Evolutionary conservation across 2,797 vertebrate genomes (phyloP), one percentile per base, ranked within the genome.

Genomic region (Sebastes elongatus): DNA sequence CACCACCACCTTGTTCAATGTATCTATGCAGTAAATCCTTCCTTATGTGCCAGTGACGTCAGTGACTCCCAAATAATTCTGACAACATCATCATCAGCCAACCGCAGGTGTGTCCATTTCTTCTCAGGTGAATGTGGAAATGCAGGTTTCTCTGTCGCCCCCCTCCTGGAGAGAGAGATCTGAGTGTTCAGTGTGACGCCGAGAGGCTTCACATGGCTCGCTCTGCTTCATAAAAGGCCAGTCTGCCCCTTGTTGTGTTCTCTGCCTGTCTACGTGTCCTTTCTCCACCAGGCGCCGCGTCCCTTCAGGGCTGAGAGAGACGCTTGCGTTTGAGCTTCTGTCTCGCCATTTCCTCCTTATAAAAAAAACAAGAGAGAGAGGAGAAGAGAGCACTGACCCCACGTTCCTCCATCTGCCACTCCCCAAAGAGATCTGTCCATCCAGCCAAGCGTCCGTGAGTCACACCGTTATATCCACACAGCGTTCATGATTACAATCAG

Each of bases 321-420:
- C 93, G 95, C 83, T 94, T 96, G 86, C 94, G 95, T 89, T 96
- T 97, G 25, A 92, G 92, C 88, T 94, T 95, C 93, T 95, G 93
- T 88, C 92, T 93, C 57, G 27, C 85, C 93, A 94, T 95, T 84
- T 96, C 95, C 84, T 95, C 95, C 95, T 97, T 97, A 93, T 20
- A 92, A 87, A 93, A 82, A 92, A 93, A 81, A 92, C 42, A 67
- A 94, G 60, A 94, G 90, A 94, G 90, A 94, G 82, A 89, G 81
- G 79, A 94, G 86, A 93, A 87, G 68, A 95, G 90, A 91, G 88
- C 69, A 55, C 56, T 76, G 84, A 91, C 86, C 42, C 90, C 78
- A 78, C 16, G 83, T 82, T 81, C 85, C 77, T 84, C 81, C 71
- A 71, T 71, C 70, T 65, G 78, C 74, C 72, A 80, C 90, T 57